Conservation (phyloP, 2,888 invertebrate species). For the Hypselothyrea guttata region DNA sequence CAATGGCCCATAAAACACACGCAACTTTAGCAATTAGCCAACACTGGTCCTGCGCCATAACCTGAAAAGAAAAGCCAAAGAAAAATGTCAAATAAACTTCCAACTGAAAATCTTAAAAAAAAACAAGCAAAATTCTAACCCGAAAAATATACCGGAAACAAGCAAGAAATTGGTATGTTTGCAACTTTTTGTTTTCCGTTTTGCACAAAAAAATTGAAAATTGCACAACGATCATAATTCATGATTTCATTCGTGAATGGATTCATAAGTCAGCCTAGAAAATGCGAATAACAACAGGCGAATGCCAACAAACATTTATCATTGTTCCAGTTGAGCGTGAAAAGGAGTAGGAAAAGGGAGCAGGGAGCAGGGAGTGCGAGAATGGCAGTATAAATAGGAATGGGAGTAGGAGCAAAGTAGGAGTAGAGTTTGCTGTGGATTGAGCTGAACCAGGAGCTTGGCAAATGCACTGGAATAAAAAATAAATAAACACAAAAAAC, state of each 20-base stretch:
- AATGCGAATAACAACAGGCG: constrained; percentile 62
- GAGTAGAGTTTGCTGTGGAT: not conserved
- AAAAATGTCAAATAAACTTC: not conserved
- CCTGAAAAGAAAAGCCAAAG: too few species aligned
- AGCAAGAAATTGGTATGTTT: not conserved
- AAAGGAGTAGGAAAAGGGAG: constrained; percentile 20
- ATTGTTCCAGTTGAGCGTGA: constrained; percentile 64
- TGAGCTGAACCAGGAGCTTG: constrained; percentile 1
- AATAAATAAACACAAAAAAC: constrained; percentile 45
- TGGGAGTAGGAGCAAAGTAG: too few species aligned
- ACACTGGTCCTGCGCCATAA: not conserved
- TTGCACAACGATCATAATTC: constrained; percentile 54
- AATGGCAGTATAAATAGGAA: too few species aligned
- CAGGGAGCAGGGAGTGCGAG: not conserved
- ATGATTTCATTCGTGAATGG: constrained; percentile 38
- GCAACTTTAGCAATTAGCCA: constrained; percentile 50
- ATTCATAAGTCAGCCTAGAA: constrained; percentile 53
- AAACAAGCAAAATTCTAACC: not conserved
- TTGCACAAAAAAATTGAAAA: constrained; percentile 48
- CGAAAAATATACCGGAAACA: not conserved
- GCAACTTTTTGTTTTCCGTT: not conserved
- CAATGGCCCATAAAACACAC: constrained; percentile 26
- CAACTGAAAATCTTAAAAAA: constrained; percentile 6
- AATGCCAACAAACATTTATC: constrained; percentile 67
- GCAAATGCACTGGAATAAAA: constrained; percentile 43